Base-by-base conservation (phyloP, 1,140 invertebrate genomes). In the Procambarus clarkii region DNA sequence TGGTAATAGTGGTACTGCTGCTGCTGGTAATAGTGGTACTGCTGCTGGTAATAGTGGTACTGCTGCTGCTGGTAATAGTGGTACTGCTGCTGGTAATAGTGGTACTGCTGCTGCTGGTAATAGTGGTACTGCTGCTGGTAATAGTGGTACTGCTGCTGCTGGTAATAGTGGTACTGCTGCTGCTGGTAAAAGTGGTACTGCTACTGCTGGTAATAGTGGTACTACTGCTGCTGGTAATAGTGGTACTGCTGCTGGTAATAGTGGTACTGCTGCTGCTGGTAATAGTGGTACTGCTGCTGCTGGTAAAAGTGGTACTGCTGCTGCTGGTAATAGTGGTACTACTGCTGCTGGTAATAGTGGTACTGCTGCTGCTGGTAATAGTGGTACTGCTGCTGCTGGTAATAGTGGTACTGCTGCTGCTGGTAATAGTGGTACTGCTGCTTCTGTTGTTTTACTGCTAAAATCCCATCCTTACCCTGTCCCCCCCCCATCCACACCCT, bases 181-280 rank as follows among this genome's bases (percentile, higher is more conserved):
- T 34, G 34, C 46, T 11, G 64, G n/a, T 15, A 80, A 24, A 1
- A 13, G 24, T 34, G 78, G 46, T 48, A 71, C 64, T 48, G 34
- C 60, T 78, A 2, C 48, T 60, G 15, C 24, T 8, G 24, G 45
- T n/a, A n/a, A n/a, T 8, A 83, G 34, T 34, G 34, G 34, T 34
- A 34, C 34, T 34, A 1, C 34, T 34, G 34, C 34, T 34, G 34
- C 34, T 34, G 34, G 34, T 34, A 34, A 58, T 21, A 9, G n/a
- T 45, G 9, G 48, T 24, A 18, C 13, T 85, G 83, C 50, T 21
- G 77, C 4, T 45, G 24, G 2, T 79, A 48, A 11, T 79, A n/a
- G 64, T 69, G 64, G 13, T 69, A 48, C 46, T 58, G 77, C 78
- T 89, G 50, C 48, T 81, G 78, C 45, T 89, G 34, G 79, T 60